These are phyloP conservation scores for Pseudorasbora parva DNA, from an alignment of 2,113 vertebrate species.

Conservation along the genomic window DNA sequence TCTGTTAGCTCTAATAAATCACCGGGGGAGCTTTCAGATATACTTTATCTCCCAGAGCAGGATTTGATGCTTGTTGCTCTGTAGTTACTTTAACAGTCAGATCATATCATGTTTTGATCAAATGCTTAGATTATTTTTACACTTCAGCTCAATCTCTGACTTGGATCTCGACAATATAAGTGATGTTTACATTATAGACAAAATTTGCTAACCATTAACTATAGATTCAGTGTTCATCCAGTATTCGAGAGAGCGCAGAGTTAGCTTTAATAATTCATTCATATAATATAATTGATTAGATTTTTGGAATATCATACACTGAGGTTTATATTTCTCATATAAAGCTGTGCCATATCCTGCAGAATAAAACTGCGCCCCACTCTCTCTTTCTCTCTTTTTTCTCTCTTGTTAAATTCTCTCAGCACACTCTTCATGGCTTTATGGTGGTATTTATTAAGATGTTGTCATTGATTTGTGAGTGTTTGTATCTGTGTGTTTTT, in stretches of 20 bases:
- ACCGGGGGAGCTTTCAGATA: background rate
- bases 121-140: background rate
- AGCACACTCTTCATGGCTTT: background rate
- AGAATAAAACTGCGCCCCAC: background rate
- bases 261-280: background rate
- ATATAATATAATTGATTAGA: too few relatives aligned
- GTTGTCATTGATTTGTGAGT: conserved; percentile 10
- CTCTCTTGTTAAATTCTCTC: background rate
- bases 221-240: background rate
- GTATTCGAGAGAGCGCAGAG: too few relatives aligned
- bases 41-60: conserved; percentile 1
- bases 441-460: background rate
- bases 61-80: background rate
- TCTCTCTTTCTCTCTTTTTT: background rate
- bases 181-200: conserved; percentile 1
- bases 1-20: conserved; percentile 12
- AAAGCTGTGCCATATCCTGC: background rate
- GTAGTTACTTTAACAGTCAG: background rate
- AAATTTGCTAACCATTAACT: background rate
- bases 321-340: background rate
- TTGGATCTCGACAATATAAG: background rate
- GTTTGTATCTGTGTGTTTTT: conserved; percentile 39
- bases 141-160: background rate
- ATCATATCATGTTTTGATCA: background rate
- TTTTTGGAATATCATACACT: too few relatives aligned